Percentiles rank a stretch among this genome's conserved stretches.
phyloP scores from a whole-genome alignment of 2,113 vertebrate species.

The Melanerpes aurifrons region DNA sequence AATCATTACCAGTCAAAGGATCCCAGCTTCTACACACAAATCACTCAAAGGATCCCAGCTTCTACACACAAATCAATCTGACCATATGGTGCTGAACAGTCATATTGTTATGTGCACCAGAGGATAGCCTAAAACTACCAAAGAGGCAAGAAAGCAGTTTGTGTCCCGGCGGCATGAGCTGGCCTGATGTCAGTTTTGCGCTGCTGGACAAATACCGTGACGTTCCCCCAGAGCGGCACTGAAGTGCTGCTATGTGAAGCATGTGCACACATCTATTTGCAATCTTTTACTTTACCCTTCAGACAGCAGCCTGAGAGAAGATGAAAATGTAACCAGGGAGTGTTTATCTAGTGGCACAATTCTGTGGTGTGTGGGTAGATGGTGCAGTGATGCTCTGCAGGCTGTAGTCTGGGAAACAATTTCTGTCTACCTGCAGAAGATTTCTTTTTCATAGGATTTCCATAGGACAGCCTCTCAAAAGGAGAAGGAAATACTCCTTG shows the following conservation, averaged over 20 bases:
- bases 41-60: background rate
- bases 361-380: background rate
- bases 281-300: background rate
- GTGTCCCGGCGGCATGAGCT: rapidly evolving
- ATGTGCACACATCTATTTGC: background rate
- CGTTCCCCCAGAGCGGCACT: rapidly evolving
- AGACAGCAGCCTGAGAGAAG: background rate
- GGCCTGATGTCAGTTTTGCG: rapidly evolving
- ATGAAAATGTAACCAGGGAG: background rate
- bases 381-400: background rate
- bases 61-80: background rate
- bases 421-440: background rate
- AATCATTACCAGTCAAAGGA: background rate
- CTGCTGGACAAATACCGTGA: background rate
- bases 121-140: background rate
- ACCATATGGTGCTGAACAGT: background rate
- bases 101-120: background rate
- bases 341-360: background rate
- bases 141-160: background rate
- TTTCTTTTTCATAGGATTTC: background rate
- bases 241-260: background rate
- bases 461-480: background rate
- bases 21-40: background rate
- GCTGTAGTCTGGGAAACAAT: background rate
- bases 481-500: background rate